phyloP scores from a whole-genome alignment of 2,797 vertebrate genomes.

The Atherinosoma microstoma region DNA sequence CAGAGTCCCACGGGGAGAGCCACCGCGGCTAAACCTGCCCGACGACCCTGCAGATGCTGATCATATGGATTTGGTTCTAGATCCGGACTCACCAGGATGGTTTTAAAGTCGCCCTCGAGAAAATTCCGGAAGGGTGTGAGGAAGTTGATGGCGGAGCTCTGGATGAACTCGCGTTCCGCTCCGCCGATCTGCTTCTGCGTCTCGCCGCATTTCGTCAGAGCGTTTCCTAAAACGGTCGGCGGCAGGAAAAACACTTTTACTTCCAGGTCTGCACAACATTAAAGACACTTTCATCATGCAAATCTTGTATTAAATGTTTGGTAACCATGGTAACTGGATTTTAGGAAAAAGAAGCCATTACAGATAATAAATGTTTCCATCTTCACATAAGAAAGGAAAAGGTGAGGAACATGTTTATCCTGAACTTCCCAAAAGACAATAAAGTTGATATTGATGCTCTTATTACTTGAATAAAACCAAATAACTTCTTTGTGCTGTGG shows the following conservation, averaged over 20 bases:
- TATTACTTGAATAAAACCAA: too few relatives aligned
- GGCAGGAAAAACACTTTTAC: conserved; percentile 32
- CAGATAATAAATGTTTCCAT: too few relatives aligned
- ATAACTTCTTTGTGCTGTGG: too few relatives aligned
- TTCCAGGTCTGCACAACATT: background rate
- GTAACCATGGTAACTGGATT: background rate
- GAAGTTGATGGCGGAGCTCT: conserved; percentile 95
- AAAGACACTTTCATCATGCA: background rate
- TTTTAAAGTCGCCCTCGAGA: conserved; percentile 98
- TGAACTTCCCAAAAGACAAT: too few relatives aligned
- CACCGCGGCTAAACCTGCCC: background rate
- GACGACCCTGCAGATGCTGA: background rate
- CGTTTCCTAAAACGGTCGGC: conserved; percentile 87
- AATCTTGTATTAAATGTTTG: background rate
- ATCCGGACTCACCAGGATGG: conserved; percentile 91
- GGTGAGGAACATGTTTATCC: too few relatives aligned
- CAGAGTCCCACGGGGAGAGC: background rate
- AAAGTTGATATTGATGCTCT: too few relatives aligned
- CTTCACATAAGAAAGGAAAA: too few relatives aligned
- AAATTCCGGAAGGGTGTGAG: conserved; percentile 98
- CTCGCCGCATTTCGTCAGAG: conserved; percentile 97
- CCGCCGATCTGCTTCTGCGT: conserved; percentile 95
- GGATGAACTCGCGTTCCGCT: conserved; percentile 95
- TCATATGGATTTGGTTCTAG: too few relatives aligned
- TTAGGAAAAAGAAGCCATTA: background rate